Evolutionary conservation across 64 coral and sea anemone species (phyloP).

Genomic region (Cladopsammia gracilis): DNA sequence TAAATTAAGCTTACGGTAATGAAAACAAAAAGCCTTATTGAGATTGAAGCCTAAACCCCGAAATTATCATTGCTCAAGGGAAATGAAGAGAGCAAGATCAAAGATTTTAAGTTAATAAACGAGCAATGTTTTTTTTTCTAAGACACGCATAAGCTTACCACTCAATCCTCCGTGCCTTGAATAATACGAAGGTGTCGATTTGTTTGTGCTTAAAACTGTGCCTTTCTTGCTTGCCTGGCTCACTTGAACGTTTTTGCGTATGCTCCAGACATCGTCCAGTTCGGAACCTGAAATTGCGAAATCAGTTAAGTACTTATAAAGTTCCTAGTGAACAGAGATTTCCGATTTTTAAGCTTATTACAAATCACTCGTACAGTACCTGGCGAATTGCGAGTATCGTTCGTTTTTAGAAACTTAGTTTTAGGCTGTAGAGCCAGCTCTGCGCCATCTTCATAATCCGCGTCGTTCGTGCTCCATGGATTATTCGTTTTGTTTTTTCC

Average conservation of each 20-base stretch:
- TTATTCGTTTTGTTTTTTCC: constrained; percentile 61
- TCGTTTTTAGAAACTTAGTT: constrained; percentile 33
- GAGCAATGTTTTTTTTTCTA: not conserved
- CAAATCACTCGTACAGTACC: constrained; percentile 49
- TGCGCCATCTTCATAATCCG: constrained; percentile 47
- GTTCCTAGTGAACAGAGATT: not conserved
- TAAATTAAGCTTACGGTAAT: not conserved
- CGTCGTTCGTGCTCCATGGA: constrained; percentile 56
- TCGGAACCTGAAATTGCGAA: constrained; percentile 64
- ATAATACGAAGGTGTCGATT: constrained; percentile 72
- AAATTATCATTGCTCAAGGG: constrained; percentile 3
- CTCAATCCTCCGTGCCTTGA: constrained; percentile 85
- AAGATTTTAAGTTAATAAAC: not conserved
- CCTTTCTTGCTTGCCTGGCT: constrained; percentile 80
- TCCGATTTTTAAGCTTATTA: not conserved
- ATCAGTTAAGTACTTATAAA: not conserved
- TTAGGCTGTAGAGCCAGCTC: constrained; percentile 61
- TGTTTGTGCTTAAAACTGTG: constrained; percentile 68
- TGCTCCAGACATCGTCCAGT: constrained; percentile 89
- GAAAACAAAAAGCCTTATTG: not conserved
- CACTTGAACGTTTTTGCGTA: constrained; percentile 93
- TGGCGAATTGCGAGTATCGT: constrained; percentile 67
- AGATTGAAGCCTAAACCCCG: not conserved
- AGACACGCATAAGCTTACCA: constrained; percentile 19
- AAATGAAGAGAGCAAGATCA: not conserved